phyloP scores from a whole-genome alignment of 2,113 vertebrate species.

The Peromyscus leucopus region DNA sequence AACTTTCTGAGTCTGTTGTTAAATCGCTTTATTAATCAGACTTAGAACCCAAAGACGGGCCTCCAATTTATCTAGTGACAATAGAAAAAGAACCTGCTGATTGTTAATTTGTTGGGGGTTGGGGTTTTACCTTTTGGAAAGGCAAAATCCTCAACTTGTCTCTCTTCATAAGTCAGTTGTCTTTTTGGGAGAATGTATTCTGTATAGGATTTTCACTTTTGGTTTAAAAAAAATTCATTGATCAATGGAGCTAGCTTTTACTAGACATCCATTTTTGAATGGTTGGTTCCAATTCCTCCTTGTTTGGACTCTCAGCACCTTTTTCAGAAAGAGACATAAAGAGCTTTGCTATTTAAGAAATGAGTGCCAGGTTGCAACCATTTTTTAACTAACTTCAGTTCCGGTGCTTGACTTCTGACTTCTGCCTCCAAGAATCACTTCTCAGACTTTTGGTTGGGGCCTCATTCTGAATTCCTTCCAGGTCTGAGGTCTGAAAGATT shows the following conservation, averaged over 20 bases:
- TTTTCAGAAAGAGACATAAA: background rate
- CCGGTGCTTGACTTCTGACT: background rate
- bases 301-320: background rate
- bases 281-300: background rate
- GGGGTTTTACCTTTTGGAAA: background rate
- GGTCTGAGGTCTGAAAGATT: background rate
- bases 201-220: background rate
- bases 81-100: background rate
- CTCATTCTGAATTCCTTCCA: background rate
- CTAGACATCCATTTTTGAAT: background rate
- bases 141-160: background rate
- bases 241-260: background rate
- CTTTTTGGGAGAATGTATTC: background rate
- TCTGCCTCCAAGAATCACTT: background rate
- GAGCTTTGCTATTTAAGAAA: background rate
- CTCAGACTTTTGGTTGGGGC: fast-evolving
- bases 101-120: background rate
- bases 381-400: background rate
- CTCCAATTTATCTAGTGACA: background rate
- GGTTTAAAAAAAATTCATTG: background rate
- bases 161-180: background rate
- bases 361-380: background rate
- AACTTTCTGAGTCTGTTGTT: background rate
- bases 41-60: background rate
- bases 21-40: background rate